These are phyloP conservation scores for Sinopyrophorus schimmeli DNA, from an alignment of 2,888 invertebrate species.

Conservation along the genomic window DNA sequence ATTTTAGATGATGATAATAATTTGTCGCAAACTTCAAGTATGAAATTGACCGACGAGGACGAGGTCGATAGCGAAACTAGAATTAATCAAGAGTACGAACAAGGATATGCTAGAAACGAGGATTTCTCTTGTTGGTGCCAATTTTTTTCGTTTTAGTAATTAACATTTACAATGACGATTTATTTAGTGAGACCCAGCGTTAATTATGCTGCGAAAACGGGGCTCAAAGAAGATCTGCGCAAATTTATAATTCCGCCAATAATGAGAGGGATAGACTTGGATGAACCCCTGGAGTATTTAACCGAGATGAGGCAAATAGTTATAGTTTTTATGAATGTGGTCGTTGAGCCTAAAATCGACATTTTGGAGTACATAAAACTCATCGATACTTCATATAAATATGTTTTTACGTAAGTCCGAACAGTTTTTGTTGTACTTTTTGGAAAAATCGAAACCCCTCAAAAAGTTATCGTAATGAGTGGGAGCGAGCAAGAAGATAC, in stretches of 20 bases:
- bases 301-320: constrained; percentile 74
- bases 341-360: constrained; percentile 55
- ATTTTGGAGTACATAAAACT: constrained; percentile 56
- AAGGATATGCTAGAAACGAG: too few relatives aligned
- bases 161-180: too few relatives aligned
- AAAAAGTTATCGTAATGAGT: too few relatives aligned
- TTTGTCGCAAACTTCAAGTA: too few relatives aligned
- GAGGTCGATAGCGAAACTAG: too few relatives aligned
- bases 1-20: too few relatives aligned
- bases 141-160: too few relatives aligned
- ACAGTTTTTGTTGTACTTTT: not conserved
- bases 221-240: constrained; percentile 56
- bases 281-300: constrained; percentile 71
- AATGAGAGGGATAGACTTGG: constrained; percentile 64
- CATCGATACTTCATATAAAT: constrained; percentile 59
- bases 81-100: too few relatives aligned
- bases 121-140: too few relatives aligned
- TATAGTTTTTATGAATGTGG: constrained; percentile 68
- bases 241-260: constrained; percentile 65
- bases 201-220: constrained; percentile 51
- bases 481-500: too few relatives aligned
- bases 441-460: too few relatives aligned
- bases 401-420: constrained; percentile 53
- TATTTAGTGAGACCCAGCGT: constrained; percentile 59
- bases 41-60: too few relatives aligned